Base-by-base conservation (phyloP, 2,888 invertebrate species). In the Dendrolimus pini region DNA sequence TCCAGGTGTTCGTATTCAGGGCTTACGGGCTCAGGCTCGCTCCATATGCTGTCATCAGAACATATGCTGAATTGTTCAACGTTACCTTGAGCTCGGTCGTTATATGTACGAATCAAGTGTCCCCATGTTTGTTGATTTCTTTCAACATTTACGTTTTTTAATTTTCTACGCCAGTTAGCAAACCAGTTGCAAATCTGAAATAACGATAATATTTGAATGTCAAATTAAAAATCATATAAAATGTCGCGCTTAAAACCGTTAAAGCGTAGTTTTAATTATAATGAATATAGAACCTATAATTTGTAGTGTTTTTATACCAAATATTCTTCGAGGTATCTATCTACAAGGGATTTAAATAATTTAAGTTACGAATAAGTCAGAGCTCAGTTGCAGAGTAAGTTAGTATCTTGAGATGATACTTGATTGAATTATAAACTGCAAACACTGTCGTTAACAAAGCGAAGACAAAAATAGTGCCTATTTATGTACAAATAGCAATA, bases 1-100 rank as follows among this genome's bases (percentile, higher is more conserved):
- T 85, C 81, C 47, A 78, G 59, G 14, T 75, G 67, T 52, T 78
- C 77, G 9, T 68, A 70, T 58, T 78, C 77, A 30, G 77, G 77
- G 59, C 78, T 81, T 41, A 69, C 71, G 1, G 73, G 84, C 59
- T 92, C 93, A n/a, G 87, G 85, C 71, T 95, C 95, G 68, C 94
- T 94, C 95, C 95, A 95, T 72, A 95, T 95, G 81, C 95, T 95
- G 75, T 95, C 95, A 61, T 94, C 94, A 0, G 95, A 95, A 65
- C 94, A 94, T 68, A 95, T 95, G 78, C 95, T 95, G 78, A 95
- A 95, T 75, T 95, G 95, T 72, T 95, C 95, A 7, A 95, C 95
- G 78, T 95, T 95, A 10, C 95, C 95, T 62, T 94, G 93, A 0
- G 95, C 95, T 65, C 94, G 94, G 62, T 92, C 93, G 76, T 95